A percentile compares a stretch with the other conserved stretches of the same genome.
Conservation (phyloP, 2,888 invertebrate species). For the Andrena bicolor region DNA sequence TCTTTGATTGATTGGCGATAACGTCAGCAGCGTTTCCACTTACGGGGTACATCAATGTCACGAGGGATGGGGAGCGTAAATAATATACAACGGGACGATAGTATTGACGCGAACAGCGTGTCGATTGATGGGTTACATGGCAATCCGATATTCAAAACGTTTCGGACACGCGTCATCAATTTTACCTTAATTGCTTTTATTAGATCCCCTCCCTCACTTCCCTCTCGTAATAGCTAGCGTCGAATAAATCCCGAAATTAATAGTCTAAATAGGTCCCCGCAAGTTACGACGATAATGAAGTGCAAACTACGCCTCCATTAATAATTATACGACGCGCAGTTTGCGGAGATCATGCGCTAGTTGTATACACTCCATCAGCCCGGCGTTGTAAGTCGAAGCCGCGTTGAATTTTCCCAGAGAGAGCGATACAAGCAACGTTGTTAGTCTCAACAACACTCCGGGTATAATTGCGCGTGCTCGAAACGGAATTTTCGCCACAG, state of each 20-base stretch:
- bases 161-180: background rate
- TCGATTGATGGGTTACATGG: background rate
- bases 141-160: background rate
- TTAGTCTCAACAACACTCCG: background rate
- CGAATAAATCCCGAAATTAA: slow-evolving; percentile 13
- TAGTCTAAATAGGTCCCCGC: background rate
- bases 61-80: slow-evolving; percentile 24
- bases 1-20: slow-evolving; percentile 21
- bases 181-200: background rate
- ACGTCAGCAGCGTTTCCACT: slow-evolving; percentile 8
- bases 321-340: slow-evolving; percentile 4
- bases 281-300: background rate
- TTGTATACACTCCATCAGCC: background rate
- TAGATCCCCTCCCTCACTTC: background rate
- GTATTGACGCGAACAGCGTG: slow-evolving; percentile 19
- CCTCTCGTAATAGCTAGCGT: background rate
- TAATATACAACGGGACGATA: slow-evolving; percentile 25
- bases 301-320: slow-evolving; percentile 16
- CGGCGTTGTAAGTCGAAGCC: background rate
- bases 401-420: slow-evolving; percentile 1
- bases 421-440: background rate
- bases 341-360: background rate
- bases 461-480: background rate
- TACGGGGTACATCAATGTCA: slow-evolving; percentile 34
- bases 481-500: background rate